A percentile compares a stretch with the other conserved stretches of the same genome.
Evolutionary conservation across 2,113 vertebrate species (phyloP).

Genomic region (Xiphophorus maculatus): DNA sequence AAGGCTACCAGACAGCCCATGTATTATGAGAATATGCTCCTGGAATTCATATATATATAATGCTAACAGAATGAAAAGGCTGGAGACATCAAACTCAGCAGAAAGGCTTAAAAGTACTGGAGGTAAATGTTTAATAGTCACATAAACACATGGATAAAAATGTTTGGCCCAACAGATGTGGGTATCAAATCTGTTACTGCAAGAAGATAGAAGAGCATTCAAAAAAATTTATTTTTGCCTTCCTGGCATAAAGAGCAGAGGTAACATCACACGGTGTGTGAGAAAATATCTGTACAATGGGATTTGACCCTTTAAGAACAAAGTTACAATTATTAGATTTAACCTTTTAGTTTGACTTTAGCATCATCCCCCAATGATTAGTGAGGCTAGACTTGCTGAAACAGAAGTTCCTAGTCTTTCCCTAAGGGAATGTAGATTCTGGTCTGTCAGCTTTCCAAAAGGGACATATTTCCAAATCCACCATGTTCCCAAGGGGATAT

Average conservation of each 20-base stretch:
- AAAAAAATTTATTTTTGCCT: too few relatives aligned
- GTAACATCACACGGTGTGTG: background rate
- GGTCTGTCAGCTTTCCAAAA: background rate
- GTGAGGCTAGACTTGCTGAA: background rate
- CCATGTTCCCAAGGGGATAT: background rate
- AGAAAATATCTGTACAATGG: background rate
- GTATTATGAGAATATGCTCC: constrained; percentile 3
- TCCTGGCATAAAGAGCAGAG: too few relatives aligned
- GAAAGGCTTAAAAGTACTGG: background rate
- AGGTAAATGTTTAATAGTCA: background rate
- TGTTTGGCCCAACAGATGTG: too few relatives aligned
- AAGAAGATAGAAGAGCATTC: too few relatives aligned
- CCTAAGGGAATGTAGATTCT: background rate
- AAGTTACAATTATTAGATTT: background rate
- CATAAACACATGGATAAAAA: background rate
- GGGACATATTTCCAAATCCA: background rate
- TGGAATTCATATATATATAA: background rate
- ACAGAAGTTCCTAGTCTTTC: background rate
- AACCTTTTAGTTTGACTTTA: background rate
- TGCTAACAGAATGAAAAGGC: background rate
- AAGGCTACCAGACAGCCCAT: background rate
- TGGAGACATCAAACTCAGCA: background rate
- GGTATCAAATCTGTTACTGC: too few relatives aligned
- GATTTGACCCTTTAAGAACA: background rate
- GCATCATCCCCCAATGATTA: background rate